Evolutionary conservation across 2,888 invertebrate species (phyloP).

Genomic region (Laothoe populi): DNA sequence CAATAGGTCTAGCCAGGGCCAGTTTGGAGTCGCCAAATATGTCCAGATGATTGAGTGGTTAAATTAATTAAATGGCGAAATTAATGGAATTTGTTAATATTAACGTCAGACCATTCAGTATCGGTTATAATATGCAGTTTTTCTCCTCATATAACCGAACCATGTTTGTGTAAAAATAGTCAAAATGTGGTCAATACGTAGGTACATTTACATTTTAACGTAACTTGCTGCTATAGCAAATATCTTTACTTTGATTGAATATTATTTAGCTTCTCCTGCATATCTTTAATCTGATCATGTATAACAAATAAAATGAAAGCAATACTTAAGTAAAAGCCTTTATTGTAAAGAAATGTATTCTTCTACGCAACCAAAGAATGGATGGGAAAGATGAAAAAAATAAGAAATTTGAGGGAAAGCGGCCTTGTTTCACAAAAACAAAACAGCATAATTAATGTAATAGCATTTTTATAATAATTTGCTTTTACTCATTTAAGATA

Average conservation of each 20-base stretch:
- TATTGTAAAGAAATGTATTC: not conserved
- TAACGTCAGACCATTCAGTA: too few species aligned
- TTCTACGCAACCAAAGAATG: slow-evolving; percentile 8
- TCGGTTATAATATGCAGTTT: too few species aligned
- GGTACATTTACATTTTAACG: too few species aligned
- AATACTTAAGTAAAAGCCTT: slow-evolving; percentile 2
- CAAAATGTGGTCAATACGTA: too few species aligned
- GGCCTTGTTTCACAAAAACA: not conserved
- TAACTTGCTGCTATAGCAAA: too few species aligned
- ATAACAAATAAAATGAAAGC: not conserved
- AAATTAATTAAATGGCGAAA: too few species aligned
- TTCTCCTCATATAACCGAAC: too few species aligned
- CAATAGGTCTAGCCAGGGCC: too few species aligned
- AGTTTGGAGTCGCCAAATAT: too few species aligned
- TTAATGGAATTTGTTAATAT: too few species aligned
- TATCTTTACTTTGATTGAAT: not conserved
- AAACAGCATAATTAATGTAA: slow-evolving; percentile 9
- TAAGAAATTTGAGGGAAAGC: slow-evolving; percentile 6
- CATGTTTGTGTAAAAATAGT: too few species aligned
- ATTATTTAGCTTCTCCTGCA: not conserved
- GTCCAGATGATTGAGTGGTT: too few species aligned
- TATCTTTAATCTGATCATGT: not conserved
- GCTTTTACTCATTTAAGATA: not conserved
- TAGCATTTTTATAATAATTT: slow-evolving; percentile 25
- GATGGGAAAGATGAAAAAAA: not conserved